Evolutionary conservation across 2,797 vertebrate species (phyloP).

Genomic region (Pseudochirops corinnae): DNA sequence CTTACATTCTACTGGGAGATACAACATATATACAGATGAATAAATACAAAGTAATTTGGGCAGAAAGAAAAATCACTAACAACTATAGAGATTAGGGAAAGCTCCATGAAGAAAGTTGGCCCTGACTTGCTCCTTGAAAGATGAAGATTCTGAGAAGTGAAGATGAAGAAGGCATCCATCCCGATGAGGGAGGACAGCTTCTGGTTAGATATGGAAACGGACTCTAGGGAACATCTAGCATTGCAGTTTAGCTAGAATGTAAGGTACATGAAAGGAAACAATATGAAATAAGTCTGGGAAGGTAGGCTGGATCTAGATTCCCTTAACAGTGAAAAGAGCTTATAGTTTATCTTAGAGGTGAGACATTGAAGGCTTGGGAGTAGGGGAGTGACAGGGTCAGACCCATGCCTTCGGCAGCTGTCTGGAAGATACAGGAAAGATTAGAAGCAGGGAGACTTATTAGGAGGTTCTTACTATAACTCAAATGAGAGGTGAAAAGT

Average conservation of each 20-base stretch:
- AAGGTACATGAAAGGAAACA: neutral
- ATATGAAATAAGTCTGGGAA: neutral
- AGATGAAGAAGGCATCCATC: neutral
- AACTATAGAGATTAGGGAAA: neutral
- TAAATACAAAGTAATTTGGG: neutral
- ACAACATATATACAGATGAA: neutral
- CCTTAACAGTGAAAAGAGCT: neutral
- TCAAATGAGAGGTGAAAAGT: neutral
- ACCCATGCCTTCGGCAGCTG: neutral
- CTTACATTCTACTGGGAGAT: conserved; percentile 1
- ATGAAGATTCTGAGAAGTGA: neutral
- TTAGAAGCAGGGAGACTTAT: neutral
- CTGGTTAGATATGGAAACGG: neutral
- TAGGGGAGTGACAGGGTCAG: neutral
- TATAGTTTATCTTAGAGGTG: neutral
- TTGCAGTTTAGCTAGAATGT: neutral
- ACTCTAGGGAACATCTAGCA: neutral
- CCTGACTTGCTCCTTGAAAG: neutral
- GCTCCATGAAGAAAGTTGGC: neutral
- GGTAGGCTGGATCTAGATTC: neutral
- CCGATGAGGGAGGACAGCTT: neutral
- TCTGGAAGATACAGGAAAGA: neutral
- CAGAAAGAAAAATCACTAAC: neutral
- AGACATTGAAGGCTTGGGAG: neutral
- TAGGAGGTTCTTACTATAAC: neutral